These are phyloP conservation scores for Deilephila elpenor DNA, from an alignment of 2,888 invertebrate species.

Conservation along the genomic window DNA sequence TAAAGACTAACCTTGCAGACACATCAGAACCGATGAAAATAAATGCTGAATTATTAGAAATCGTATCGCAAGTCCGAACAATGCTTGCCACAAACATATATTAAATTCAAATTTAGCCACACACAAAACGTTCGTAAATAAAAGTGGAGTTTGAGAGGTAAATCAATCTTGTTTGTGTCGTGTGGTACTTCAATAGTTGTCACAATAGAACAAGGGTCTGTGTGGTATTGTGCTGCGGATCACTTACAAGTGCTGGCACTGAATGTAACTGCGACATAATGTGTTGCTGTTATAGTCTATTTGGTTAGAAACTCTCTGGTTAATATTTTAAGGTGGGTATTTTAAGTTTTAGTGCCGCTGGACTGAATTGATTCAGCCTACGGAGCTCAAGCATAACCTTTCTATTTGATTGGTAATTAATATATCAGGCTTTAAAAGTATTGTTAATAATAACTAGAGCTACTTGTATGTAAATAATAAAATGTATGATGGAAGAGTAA, in stretches of 20 bases:
- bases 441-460: not conserved
- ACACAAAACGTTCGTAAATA: conserved; percentile 11
- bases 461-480: not conserved
- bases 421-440: not conserved
- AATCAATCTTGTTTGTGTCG: conserved; percentile 29
- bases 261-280: conserved; percentile 3
- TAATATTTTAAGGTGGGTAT: not conserved
- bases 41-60: too few relatives aligned
- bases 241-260: conserved; percentile 7
- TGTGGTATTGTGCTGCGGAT: conserved; percentile 10
- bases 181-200: conserved; percentile 50
- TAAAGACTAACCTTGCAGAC: too few relatives aligned
- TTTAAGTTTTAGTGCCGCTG: too few relatives aligned
- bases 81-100: not conserved
- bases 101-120: conserved; percentile 11
- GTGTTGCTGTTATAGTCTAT: not conserved
- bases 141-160: not conserved
- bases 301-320: not conserved
- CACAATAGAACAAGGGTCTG: conserved; percentile 52
- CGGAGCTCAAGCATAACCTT: too few relatives aligned
- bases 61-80: not conserved
- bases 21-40: too few relatives aligned
- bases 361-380: too few relatives aligned
- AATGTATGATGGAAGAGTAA: not conserved
- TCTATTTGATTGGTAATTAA: too few relatives aligned